Base-by-base conservation (phyloP, 2,888 invertebrate genomes). In the Congeria kusceri region DNA sequence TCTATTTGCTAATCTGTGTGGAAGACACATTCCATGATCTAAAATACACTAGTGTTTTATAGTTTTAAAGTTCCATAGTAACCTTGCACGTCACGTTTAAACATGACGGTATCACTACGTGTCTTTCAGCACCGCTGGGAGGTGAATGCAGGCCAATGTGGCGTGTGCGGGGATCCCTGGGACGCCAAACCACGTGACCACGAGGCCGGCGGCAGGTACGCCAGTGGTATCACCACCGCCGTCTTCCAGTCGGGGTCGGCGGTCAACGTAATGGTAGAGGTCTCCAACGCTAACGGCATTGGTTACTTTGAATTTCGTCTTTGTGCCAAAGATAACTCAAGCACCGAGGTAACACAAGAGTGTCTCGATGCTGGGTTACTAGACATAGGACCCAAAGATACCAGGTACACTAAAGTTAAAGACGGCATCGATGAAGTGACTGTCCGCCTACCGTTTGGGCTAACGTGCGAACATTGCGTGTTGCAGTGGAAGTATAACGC, bases 121-220 rank as follows among this genome's bases (percentile, higher is more conserved):
- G 11, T 39, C 5, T 66, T 70, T 53, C 58, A 82, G 82, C 53
- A 62, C 46, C 71, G 73, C 44, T 78, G 75, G 76, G 66, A 56
- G 53, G 53, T 39, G 5, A 78, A 82, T 39, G 53, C 66, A 5
- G 83, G 83, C 2, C 68, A 70, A 66, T 83, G 83, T 59, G 83
- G 83, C 0, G 70, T 76, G 0, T 83, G 83, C 57, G 83, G 83
- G 1, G 80, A 83, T 23, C 78, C 83, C 13, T 80, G 80, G 83
- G 78, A 80, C 28, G 47, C 46, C 2, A 72, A 65, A 46, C 75
- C 75, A 25, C 72, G 80, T 5, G 66, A 71, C 28, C 66, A 80
- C 62, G 83, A 83, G 32, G 58, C 63, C 5, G 83, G 83, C 0
- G 83, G 83, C n/a, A 62, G 23, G 13, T 80, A 69, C 56, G 71